Conservation (phyloP, 2,797 vertebrate species). For the Acrocephalus scirpaceus region DNA sequence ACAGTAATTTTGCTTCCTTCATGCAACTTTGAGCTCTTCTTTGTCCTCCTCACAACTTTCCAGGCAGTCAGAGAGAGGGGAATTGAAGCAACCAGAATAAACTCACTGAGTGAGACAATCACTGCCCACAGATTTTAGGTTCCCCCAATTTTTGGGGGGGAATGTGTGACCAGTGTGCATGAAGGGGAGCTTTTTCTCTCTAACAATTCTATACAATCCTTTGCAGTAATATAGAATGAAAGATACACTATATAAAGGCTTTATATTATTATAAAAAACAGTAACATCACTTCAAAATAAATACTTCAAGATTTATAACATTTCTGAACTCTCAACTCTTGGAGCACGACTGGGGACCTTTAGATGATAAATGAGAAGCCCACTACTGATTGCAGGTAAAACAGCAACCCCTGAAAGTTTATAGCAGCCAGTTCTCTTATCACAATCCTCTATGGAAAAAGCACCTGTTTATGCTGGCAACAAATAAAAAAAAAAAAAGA, state of each 20-base stretch:
- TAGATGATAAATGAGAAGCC: not conserved
- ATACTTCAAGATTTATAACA: not conserved
- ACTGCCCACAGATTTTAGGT: not conserved
- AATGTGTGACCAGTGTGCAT: no score
- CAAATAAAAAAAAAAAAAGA: not conserved
- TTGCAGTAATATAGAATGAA: not conserved
- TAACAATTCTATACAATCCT: not conserved
- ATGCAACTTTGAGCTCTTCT: not conserved
- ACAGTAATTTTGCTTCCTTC: not conserved
- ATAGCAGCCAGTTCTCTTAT: slow-evolving; percentile 12
- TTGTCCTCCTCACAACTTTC: not conserved
- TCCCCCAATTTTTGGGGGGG: accelerated
- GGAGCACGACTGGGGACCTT: not conserved
- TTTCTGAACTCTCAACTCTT: not conserved
- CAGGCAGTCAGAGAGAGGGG: not conserved
- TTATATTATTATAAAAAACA: not conserved
- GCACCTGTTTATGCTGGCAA: slow-evolving; percentile 2
- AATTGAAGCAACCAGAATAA: not conserved
- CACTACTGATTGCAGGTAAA: not conserved
- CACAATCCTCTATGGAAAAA: slow-evolving; percentile 18
- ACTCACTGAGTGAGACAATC: not conserved
- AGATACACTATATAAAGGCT: not conserved
- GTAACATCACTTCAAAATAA: not conserved
- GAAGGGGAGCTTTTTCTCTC: not conserved
- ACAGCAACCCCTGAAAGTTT: not conserved